Base-by-base conservation (phyloP, 1,140 invertebrate genomes). In the Sitodiplosis mosellana region DNA sequence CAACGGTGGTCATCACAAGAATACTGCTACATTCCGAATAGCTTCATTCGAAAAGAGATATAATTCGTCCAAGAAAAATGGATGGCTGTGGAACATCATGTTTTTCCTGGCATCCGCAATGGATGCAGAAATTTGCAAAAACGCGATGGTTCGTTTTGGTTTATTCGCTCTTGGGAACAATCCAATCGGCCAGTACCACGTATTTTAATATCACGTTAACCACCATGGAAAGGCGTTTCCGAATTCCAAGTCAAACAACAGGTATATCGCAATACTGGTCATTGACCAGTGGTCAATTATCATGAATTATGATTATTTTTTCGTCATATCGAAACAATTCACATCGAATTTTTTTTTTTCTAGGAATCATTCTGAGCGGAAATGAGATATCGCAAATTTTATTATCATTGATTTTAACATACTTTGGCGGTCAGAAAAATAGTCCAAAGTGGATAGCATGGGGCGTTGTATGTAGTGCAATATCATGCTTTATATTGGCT, bases 221-320 rank as follows among this genome's bases (percentile, higher is more conserved):
- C 21, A 81, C 79, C 2, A 57, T 82, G 49, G 79, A 82, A 56
- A 81, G 76, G 55, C 66, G 78, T 51, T 82, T 80, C 53, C 78
- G 78, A 56, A 78, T 81, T 54, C 74, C 76, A 20, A 81, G 77
- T 56, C 74, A 71, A 57, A 76, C 76, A 3, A 78, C 77, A 54
- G 80, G 79, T 77, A 58, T 66, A 57, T 12, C 12, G 0, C 46
- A 63, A n/a, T n/a, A n/a, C n/a, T n/a, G n/a, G n/a, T n/a, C 58
- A 66, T 34, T 7, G 33, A 34, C 7, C 7, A 34, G 14, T 34
- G 7, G 7, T n/a, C n/a, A n/a, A n/a, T 7, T n/a, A 14, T 7
- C 7, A 8, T 34, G 33, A 43, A 38, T 14, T 38, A 5, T 17
- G 37, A 17, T 38, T 14, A n/a, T n/a, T n/a, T n/a, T n/a, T n/a